phyloP scores from a whole-genome alignment of 2,797 vertebrate genomes.

The Hoplostethus atlanticus region DNA sequence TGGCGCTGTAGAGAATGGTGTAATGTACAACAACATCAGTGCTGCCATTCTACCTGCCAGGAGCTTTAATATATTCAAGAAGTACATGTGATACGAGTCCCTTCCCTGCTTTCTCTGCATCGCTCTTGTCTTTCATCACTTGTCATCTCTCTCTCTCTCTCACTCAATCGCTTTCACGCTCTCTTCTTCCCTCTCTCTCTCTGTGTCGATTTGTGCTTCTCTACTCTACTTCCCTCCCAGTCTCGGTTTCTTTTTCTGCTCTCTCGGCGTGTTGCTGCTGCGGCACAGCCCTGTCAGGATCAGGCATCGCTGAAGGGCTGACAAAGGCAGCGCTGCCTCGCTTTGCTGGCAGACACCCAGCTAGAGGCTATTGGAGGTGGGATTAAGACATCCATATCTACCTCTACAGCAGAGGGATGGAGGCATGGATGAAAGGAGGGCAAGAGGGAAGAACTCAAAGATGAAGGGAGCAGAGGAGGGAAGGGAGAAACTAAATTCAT shows the following conservation, averaged over 20 bases:
- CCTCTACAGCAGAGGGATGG: slow-evolving; percentile 23
- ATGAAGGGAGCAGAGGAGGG: no score
- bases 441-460: background rate
- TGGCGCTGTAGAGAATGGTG: slow-evolving; percentile 23
- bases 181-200: slow-evolving; percentile 11
- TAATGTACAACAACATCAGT: slow-evolving; percentile 50
- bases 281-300: slow-evolving; percentile 52
- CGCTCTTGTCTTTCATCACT: slow-evolving; percentile 27
- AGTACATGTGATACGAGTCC: slow-evolving; percentile 13
- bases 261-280: slow-evolving; percentile 33
- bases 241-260: slow-evolving; percentile 43
- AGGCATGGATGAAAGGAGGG: slow-evolving; percentile 33
- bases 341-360: slow-evolving; percentile 29
- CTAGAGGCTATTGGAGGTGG: slow-evolving; percentile 32
- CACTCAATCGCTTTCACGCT: slow-evolving; percentile 30
- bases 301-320: slow-evolving; percentile 60
- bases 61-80: slow-evolving; percentile 51
- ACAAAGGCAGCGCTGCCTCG: slow-evolving; percentile 41
- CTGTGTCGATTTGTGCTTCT: slow-evolving; percentile 13
- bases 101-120: slow-evolving; percentile 20
- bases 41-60: slow-evolving; percentile 49
- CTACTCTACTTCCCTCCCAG: slow-evolving; percentile 14
- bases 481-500: no score
- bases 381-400: slow-evolving; percentile 46
- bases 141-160: slow-evolving; percentile 25